Percentiles rank a stretch among this genome's conserved stretches.
phyloP scores from a whole-genome alignment of 2,113 vertebrate species.

The Serilophus lunatus region DNA sequence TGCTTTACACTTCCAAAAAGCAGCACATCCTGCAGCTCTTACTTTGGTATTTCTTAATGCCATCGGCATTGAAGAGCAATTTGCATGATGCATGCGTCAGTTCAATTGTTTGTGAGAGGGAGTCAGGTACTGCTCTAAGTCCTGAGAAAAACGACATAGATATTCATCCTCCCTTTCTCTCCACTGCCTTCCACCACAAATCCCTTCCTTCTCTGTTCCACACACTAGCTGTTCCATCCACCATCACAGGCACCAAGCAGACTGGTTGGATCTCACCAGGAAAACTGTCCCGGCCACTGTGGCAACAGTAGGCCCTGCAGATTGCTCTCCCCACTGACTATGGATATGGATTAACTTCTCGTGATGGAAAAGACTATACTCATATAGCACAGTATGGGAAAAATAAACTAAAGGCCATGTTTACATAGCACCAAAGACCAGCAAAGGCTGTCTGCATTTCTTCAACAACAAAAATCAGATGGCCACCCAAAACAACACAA shows the following conservation, averaged over 20 bases:
- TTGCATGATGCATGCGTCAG: neutral
- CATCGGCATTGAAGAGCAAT: neutral
- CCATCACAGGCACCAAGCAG: accelerated
- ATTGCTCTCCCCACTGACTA: accelerated
- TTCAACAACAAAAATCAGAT: neutral
- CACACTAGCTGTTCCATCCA: accelerated
- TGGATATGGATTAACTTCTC: neutral
- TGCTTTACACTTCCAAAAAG: neutral
- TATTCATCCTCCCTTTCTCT: neutral
- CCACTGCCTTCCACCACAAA: no score
- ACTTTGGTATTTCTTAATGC: neutral
- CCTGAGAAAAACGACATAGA: neutral
- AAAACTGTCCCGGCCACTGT: neutral
- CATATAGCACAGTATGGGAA: neutral
- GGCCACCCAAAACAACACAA: neutral
- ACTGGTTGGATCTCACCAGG: neutral
- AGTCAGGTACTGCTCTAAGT: neutral
- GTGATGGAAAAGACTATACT: accelerated
- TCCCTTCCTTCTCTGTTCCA: neutral
- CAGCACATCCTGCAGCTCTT: neutral
- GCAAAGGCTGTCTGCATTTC: neutral
- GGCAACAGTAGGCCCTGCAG: neutral
- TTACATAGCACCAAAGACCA: neutral
- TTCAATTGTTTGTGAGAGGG: neutral
- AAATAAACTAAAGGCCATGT: neutral